Conservation (phyloP, 2,113 vertebrate species). For the Mus musculus region GRCm39 chr11:78931001-78931500, state of each 20-base stretch:
- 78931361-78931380: neutral
- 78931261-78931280: no score
- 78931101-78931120: neutral
- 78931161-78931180: neutral
- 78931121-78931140: neutral
- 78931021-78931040: no score
- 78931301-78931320: neutral
- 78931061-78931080: neutral
- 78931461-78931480: neutral
- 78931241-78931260: no score
- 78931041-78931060: no score
- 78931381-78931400: neutral
- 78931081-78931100: neutral
- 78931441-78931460: neutral
- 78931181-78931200: no score
- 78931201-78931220: no score
- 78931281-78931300: no score
- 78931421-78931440: accelerated
- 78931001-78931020: no score
- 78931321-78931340: neutral
- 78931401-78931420: accelerated
- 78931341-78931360: neutral
- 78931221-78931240: no score
- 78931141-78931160: neutral
- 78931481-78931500: neutral